phyloP scores from a whole-genome alignment of 2,797 vertebrate species.

The Myripristis jacobus region DNA sequence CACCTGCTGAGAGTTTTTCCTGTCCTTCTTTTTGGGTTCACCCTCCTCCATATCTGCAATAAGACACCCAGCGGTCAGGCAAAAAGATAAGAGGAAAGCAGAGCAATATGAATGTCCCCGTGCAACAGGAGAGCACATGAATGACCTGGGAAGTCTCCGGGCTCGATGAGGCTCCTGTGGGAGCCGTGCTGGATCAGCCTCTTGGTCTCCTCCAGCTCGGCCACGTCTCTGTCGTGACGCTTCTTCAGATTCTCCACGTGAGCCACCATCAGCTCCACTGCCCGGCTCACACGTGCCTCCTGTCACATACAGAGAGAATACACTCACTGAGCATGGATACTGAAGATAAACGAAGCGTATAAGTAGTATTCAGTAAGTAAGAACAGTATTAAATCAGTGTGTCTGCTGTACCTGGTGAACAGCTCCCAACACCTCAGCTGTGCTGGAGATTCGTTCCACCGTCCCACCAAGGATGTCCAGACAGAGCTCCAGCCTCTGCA shows the following conservation, averaged over 20 bases:
- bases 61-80: constrained; percentile 23
- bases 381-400: background rate
- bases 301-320: constrained; percentile 38
- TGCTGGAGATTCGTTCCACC: constrained; percentile 81
- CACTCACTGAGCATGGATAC: background rate
- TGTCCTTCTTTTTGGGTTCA: constrained; percentile 72
- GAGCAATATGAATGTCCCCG: background rate
- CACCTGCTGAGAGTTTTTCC: constrained; percentile 80
- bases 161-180: constrained; percentile 70
- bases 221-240: constrained; percentile 74
- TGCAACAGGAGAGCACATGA: background rate
- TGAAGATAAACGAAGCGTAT: background rate
- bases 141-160: constrained; percentile 71
- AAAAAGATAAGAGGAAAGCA: background rate
- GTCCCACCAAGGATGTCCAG: constrained; percentile 83
- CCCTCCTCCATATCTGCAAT: constrained; percentile 82
- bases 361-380: background rate
- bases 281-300: constrained; percentile 88
- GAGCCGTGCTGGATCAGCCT: constrained; percentile 80
- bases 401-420: constrained; percentile 85
- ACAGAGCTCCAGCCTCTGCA: constrained; percentile 84
- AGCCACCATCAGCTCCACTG: constrained; percentile 88
- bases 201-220: constrained; percentile 87
- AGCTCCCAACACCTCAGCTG: constrained; percentile 87
- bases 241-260: constrained; percentile 88